Evolutionary conservation across 2,797 vertebrate genomes (phyloP).

Genomic region (Pangasius mekongensis): DNA sequence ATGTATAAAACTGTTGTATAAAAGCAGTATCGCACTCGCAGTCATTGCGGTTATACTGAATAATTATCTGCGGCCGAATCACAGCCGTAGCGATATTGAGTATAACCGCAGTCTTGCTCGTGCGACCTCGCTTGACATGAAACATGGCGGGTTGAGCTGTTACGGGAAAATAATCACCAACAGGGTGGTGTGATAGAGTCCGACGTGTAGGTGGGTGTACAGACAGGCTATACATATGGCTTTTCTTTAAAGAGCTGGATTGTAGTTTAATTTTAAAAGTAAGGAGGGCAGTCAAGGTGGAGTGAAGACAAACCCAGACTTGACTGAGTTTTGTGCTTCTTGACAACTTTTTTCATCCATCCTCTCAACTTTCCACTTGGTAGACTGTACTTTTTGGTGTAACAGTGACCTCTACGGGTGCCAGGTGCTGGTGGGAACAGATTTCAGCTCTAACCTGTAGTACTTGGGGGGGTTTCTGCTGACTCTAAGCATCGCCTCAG

Average conservation of each 20-base stretch:
- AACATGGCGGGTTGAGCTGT: no score
- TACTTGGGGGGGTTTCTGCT: neutral
- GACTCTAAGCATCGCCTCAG: neutral
- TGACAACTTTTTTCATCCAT: neutral
- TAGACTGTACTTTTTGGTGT: neutral
- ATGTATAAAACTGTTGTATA: no score
- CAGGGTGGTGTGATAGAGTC: neutral
- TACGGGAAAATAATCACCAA: neutral
- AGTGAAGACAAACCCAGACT: no score
- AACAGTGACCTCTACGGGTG: conserved; percentile 13
- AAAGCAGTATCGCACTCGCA: no score
- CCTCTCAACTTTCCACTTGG: neutral
- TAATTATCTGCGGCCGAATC: no score
- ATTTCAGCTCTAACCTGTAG: neutral
- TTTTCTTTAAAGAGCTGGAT: neutral
- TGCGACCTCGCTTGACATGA: no score
- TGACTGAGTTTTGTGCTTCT: no score
- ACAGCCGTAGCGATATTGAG: no score
- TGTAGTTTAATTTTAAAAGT: neutral
- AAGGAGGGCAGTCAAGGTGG: neutral
- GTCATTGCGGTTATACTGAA: no score
- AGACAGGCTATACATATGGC: neutral
- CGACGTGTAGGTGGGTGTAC: neutral
- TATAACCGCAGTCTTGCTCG: no score
- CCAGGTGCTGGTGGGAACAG: neutral